Conservation (phyloP, 1,140 invertebrate species). For the Bombus pyrosoma region DNA sequence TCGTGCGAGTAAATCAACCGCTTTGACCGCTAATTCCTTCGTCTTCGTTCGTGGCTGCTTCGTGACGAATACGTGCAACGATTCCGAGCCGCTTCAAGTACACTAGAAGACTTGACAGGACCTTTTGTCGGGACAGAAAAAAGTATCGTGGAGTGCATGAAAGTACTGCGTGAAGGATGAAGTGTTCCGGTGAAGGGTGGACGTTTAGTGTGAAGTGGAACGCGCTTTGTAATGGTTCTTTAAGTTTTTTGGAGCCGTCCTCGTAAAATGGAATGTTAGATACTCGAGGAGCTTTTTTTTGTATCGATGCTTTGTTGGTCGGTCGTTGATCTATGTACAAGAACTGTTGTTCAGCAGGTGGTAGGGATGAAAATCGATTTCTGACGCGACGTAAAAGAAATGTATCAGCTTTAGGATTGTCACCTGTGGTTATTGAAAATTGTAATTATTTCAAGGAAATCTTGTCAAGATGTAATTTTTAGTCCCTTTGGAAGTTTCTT, state of each 20-base stretch:
- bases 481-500: too few species aligned
- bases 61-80: slow-evolving; percentile 6
- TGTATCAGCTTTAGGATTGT: too few species aligned
- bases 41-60: background rate
- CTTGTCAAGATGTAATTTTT: too few species aligned
- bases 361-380: too few species aligned
- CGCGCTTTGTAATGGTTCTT: background rate
- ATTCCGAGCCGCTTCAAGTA: background rate
- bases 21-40: slow-evolving; percentile 44
- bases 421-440: too few species aligned
- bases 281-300: background rate
- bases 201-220: background rate
- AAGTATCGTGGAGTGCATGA: background rate
- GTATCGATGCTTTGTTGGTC: too few species aligned
- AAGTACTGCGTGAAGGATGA: background rate
- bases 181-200: background rate
- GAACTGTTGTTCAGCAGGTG: too few species aligned
- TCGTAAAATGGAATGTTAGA: too few species aligned
- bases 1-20: slow-evolving; percentile 54
- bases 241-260: background rate
- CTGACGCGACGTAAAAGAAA: too few species aligned
- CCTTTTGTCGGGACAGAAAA: background rate
- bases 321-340: too few species aligned
- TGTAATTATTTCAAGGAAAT: too few species aligned
- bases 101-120: background rate